Base-by-base conservation (phyloP, 2,888 invertebrate genomes). In the Graphium colonna region DNA sequence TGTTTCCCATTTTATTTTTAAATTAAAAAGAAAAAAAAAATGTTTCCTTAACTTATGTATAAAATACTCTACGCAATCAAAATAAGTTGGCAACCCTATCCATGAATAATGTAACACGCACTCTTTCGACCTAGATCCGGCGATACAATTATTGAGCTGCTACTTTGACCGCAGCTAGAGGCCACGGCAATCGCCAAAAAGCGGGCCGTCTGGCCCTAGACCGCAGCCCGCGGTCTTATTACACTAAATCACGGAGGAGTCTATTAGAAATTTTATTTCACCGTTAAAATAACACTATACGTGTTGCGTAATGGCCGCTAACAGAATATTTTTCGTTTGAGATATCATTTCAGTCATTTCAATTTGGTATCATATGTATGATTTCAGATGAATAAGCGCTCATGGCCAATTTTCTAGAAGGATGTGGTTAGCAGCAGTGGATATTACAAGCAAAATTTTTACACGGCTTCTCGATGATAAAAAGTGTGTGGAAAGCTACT, bases 41-140 rank as follows among this genome's bases (percentile, higher is more conserved):
- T n/a, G n/a, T n/a, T n/a, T n/a, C n/a, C n/a, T n/a, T n/a, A n/a
- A n/a, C n/a, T n/a, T n/a, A n/a, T n/a, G n/a, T n/a, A n/a, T n/a
- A n/a, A n/a, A n/a, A n/a, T n/a, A n/a, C n/a, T n/a, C n/a, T n/a
- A n/a, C n/a, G n/a, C n/a, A n/a, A n/a, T 21, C 21, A 5, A 21
- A 21, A 21, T 21, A 21, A 5, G 21, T n/a, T 5, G 21, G 21
- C 21, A 79, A 79, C 79, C 81, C 82, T 68, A 78, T 60, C 72
- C 77, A 82, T 85, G 83, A 86, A 85, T 87, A 82, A 86, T 87
- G 79, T 73, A 83, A 70, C 69, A 63, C 73, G 71, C 72, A 73
- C 70, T 73, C 58, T 67, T 69, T 63, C 73, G 81, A 73, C 82
- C 86, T 72, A 86, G 71, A 83, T 85, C 74, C 10, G 61, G 56